Conservation (phyloP, 1,140 invertebrate genomes). For the Scaptodrosophila lebanonensis region DNA sequence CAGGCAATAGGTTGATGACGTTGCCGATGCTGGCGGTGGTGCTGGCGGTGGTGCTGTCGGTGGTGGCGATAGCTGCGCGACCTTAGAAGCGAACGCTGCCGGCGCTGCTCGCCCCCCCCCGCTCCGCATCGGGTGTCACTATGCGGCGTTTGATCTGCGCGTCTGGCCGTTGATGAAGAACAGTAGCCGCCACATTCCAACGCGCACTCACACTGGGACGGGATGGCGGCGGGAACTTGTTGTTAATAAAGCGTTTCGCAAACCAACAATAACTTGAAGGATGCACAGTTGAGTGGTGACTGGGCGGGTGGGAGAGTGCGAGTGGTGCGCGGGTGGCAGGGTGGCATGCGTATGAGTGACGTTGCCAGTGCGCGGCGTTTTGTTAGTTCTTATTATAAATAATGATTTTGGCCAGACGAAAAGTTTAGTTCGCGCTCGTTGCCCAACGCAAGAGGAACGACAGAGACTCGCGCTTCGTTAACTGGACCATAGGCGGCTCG, state of each 20-base stretch:
- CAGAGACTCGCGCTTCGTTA: too few relatives aligned
- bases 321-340: slow-evolving; percentile 3
- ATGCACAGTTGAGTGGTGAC: slow-evolving; percentile 31
- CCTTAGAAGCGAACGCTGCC: too few relatives aligned
- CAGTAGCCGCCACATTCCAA: slow-evolving; percentile 58
- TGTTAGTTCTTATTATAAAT: slow-evolving; percentile 64
- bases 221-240: too few relatives aligned
- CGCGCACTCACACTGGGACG: slow-evolving; percentile 12
- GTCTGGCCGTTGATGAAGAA: slow-evolving; percentile 19
- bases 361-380: slow-evolving; percentile 62
- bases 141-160: not conserved
- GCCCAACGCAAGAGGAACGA: slow-evolving; percentile 60
- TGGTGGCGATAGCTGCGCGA: too few relatives aligned
- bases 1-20: too few relatives aligned
- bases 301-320: not conserved
- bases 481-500: too few relatives aligned
- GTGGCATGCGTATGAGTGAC: slow-evolving; percentile 42
- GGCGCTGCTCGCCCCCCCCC: slow-evolving; percentile 5
- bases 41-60: not conserved
- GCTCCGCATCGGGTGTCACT: not conserved
- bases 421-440: slow-evolving; percentile 66
- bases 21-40: not conserved
- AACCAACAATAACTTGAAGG: slow-evolving; percentile 66
- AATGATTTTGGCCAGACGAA: slow-evolving; percentile 72
- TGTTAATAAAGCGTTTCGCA: slow-evolving; percentile 59